phyloP scores from a whole-genome alignment of 2,113 vertebrate genomes.

The Misgurnus mizolepis region DNA sequence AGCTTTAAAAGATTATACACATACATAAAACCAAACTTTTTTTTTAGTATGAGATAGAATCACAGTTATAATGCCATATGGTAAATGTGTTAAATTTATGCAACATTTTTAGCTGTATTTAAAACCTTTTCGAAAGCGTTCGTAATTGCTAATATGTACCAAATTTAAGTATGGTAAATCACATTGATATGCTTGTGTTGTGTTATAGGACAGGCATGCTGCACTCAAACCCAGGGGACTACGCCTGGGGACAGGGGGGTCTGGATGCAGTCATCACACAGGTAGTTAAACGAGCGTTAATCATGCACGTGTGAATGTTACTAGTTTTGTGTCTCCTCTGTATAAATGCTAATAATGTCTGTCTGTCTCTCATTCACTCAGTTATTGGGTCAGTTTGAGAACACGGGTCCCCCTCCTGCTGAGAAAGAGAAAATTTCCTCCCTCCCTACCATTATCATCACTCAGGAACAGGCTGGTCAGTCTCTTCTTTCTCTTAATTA shows the following conservation, averaged over 20 bases:
- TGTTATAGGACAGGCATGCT: conserved; percentile 88
- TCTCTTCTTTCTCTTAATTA: conserved; percentile 9
- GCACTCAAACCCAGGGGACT: conserved; percentile 95
- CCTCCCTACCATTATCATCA: conserved; percentile 89
- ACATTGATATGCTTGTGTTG: conserved; percentile 35
- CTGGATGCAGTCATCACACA: conserved; percentile 96
- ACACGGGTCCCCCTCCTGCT: conserved; percentile 93
- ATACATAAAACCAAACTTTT: no score
- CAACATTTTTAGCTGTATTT: no score
- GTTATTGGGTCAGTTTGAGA: conserved; percentile 95
- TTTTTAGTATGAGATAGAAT: no score
- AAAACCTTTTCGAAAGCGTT: background rate
- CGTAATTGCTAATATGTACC: no score
- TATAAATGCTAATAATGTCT: background rate
- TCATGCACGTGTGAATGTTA: background rate
- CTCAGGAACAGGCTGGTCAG: conserved; percentile 96
- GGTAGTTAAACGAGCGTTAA: conserved; percentile 69
- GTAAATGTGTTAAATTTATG: no score
- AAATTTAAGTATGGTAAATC: background rate
- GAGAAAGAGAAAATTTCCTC: conserved; percentile 94
- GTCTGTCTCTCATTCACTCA: conserved; percentile 54
- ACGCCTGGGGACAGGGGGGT: conserved; percentile 96
- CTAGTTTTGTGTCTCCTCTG: background rate
- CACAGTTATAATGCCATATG: no score
- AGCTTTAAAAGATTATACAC: no score